Evolutionary conservation across 2,888 invertebrate species (phyloP).

Genomic region (Pristionchus exspectatus): DNA sequence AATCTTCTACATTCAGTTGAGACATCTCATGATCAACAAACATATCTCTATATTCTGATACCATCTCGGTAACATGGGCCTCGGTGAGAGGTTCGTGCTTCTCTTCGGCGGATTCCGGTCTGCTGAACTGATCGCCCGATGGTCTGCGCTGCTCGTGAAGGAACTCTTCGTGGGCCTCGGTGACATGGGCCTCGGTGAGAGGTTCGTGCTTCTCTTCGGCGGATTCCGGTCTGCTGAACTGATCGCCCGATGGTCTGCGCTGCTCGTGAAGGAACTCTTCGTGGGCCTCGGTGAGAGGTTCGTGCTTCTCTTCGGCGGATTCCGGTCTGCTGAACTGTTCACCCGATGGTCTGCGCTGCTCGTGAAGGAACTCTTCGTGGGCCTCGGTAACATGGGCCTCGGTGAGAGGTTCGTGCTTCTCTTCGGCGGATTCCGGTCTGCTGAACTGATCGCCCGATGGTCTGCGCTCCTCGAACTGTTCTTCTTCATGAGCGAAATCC

Average conservation of each 20-base stretch:
- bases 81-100: constrained; percentile 50
- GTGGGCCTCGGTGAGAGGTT: neutral
- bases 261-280: constrained; percentile 37
- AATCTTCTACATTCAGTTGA: neutral
- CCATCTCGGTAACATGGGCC: neutral
- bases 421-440: neutral
- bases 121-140: constrained; percentile 22
- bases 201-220: constrained; percentile 29
- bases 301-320: neutral
- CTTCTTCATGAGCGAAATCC: neutral
- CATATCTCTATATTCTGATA: constrained; percentile 11
- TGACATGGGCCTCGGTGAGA: constrained; percentile 26
- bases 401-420: neutral
- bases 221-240: constrained; percentile 3
- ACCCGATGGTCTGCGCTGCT: constrained; percentile 47
- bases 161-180: constrained; percentile 55
- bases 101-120: constrained; percentile 8
- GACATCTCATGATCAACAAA: neutral
- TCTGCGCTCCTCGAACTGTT: constrained; percentile 5
- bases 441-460: constrained; percentile 46
- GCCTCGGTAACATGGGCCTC: neutral
- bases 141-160: constrained; percentile 55
- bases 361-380: too few species aligned
- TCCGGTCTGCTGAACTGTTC: constrained; percentile 25
- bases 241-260: constrained; percentile 36